phyloP scores from a whole-genome alignment of 2,888 invertebrate genomes.

The Steinernema carpocapsae region DNA sequence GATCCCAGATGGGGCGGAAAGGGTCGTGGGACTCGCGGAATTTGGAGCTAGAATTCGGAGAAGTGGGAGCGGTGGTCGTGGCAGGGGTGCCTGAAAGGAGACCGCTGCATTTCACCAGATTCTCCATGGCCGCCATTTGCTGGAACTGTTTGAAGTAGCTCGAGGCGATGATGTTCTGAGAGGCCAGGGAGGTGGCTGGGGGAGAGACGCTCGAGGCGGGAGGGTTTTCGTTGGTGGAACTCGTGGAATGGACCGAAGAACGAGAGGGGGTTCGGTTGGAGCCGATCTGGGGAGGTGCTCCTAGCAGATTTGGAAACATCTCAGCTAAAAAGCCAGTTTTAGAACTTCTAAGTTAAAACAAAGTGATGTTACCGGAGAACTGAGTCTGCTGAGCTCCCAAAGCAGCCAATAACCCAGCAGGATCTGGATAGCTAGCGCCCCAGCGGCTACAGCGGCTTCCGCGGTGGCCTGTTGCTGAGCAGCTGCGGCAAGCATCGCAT shows the following conservation, averaged over 20 bases:
- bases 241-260: not conserved
- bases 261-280: not conserved
- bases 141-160: constrained; percentile 26
- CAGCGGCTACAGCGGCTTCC: not conserved
- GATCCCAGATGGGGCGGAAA: not conserved
- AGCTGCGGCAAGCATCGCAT: constrained; percentile 9
- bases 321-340: not conserved
- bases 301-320: constrained; percentile 1
- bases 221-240: not conserved
- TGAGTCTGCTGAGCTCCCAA: not conserved
- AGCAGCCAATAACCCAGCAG: too few species aligned
- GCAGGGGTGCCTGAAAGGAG: too few species aligned
- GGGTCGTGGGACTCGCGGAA: not conserved
- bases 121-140: constrained; percentile 26
- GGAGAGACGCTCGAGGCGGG: not conserved
- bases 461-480: constrained; percentile 3
- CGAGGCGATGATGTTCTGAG: not conserved
- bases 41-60: not conserved
- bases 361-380: not conserved
- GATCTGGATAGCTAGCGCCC: too few species aligned
- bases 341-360: not conserved
- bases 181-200: not conserved
- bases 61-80: not conserved
- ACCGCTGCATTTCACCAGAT: constrained; percentile 19
- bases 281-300: constrained; percentile 5